Percentiles rank a stretch among this genome's conserved stretches.
phyloP scores from a whole-genome alignment of 2,113 vertebrate species.

The Sus scrofa region DNA sequence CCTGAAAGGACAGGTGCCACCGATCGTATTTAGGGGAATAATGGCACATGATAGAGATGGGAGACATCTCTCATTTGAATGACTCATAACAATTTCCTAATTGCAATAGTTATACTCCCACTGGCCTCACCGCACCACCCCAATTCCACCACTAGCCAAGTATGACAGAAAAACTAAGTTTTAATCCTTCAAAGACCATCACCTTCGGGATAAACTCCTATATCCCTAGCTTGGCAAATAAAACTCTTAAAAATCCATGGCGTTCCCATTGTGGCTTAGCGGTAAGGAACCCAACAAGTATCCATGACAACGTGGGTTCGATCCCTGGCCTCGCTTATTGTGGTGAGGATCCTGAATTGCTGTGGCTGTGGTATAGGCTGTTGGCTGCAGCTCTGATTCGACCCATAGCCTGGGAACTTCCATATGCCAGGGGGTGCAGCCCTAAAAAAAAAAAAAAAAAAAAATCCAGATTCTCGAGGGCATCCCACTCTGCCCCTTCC shows the following conservation, averaged over 20 bases:
- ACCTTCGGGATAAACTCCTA: background rate
- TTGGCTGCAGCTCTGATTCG: no score
- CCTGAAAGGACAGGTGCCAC: background rate
- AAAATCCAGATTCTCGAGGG: background rate
- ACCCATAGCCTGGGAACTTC: no score
- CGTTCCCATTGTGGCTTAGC: no score
- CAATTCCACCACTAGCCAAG: background rate
- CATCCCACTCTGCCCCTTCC: background rate
- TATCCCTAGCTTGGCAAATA: background rate
- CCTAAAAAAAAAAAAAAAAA: background rate
- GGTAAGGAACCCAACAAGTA: no score
- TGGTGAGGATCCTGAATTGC: no score
- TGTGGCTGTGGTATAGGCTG: no score
- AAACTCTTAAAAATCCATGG: conserved; percentile 17
- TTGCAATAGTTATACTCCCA: background rate
- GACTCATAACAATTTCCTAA: background rate
- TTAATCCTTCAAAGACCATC: background rate
- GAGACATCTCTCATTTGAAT: background rate
- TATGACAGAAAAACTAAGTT: background rate
- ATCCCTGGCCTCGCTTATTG: no score
- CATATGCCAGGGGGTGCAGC: no score
- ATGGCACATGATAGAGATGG: background rate
- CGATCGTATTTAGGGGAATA: background rate
- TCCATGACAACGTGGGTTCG: no score
- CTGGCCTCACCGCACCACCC: background rate